Evolutionary conservation across 2,113 vertebrate genomes (phyloP).

Genomic region (Dunckerocampus dactyliophorus): DNA sequence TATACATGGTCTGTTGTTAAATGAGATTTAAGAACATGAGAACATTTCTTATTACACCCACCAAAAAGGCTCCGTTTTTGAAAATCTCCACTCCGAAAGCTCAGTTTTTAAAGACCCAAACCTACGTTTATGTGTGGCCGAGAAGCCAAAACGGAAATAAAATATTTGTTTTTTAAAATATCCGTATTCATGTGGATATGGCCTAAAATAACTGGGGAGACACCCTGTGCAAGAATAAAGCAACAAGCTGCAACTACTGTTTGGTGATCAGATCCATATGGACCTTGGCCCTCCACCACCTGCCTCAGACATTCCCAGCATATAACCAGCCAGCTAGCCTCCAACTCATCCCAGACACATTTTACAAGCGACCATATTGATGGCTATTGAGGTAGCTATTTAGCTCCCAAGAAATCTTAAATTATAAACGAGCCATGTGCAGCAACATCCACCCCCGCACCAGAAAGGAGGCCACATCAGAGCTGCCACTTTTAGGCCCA

Average conservation of each 20-base stretch:
- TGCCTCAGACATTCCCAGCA: constrained; percentile 62
- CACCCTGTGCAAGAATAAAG: constrained; percentile 51
- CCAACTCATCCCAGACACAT: constrained; percentile 61
- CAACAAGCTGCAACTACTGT: constrained; percentile 71
- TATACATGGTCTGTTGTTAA: too few relatives aligned
- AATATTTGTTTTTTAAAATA: too few relatives aligned
- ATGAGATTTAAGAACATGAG: too few relatives aligned
- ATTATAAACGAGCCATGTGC: constrained; percentile 63
- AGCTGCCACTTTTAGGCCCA: constrained; percentile 49
- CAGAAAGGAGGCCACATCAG: constrained; percentile 55
- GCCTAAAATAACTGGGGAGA: constrained; percentile 8
- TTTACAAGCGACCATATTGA: constrained; percentile 68
- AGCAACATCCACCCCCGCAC: constrained; percentile 42
- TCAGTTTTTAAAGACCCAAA: too few relatives aligned
- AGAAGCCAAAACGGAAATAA: too few relatives aligned
- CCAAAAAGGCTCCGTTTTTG: too few relatives aligned
- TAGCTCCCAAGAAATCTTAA: constrained; percentile 71
- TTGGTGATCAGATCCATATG: constrained; percentile 77
- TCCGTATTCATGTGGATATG: too few relatives aligned
- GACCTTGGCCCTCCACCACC: constrained; percentile 59
- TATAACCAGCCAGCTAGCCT: constrained; percentile 61
- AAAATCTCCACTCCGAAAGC: too few relatives aligned
- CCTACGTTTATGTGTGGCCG: too few relatives aligned
- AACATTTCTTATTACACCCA: too few relatives aligned
- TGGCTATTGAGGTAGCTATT: constrained; percentile 67